These are phyloP conservation scores for Triplophysa siluroides DNA, from an alignment of 2,113 vertebrate species.

Conservation along the genomic window DNA sequence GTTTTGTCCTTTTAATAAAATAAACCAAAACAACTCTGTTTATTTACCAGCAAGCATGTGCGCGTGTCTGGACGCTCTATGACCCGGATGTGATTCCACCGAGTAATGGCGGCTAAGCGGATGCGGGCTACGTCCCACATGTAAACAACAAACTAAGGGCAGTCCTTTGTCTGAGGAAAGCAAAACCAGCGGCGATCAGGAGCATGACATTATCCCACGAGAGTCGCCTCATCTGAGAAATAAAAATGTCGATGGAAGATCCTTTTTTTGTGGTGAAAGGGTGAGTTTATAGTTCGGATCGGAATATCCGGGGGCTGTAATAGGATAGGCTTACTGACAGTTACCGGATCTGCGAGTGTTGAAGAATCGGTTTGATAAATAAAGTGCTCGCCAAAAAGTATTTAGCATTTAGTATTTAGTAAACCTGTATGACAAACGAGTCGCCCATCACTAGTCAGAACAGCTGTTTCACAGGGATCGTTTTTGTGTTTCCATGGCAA, in stretches of 20 bases:
- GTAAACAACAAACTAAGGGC: conserved; percentile 48
- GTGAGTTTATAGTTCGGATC: conserved; percentile 71
- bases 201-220: conserved; percentile 50
- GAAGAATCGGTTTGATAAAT: background rate
- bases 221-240: conserved; percentile 26
- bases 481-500: conserved; percentile 29
- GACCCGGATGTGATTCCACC: conserved; percentile 50
- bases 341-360: background rate
- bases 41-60: background rate
- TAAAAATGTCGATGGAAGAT: conserved; percentile 94
- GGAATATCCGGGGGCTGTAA: background rate
- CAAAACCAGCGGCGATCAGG: background rate
- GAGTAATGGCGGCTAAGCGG: conserved; percentile 42
- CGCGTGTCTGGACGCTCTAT: conserved; percentile 23
- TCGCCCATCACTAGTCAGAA: background rate
- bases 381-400: background rate
- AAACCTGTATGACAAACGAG: background rate
- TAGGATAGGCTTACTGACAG: background rate
- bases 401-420: background rate
- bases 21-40: conserved; percentile 11
- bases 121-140: conserved; percentile 22
- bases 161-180: background rate
- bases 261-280: conserved; percentile 98
- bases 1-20: conserved; percentile 13
- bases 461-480: conserved; percentile 7